Evolutionary conservation across 1,140 invertebrate species (phyloP).

Genomic region (Sycobia sp.): DNA sequence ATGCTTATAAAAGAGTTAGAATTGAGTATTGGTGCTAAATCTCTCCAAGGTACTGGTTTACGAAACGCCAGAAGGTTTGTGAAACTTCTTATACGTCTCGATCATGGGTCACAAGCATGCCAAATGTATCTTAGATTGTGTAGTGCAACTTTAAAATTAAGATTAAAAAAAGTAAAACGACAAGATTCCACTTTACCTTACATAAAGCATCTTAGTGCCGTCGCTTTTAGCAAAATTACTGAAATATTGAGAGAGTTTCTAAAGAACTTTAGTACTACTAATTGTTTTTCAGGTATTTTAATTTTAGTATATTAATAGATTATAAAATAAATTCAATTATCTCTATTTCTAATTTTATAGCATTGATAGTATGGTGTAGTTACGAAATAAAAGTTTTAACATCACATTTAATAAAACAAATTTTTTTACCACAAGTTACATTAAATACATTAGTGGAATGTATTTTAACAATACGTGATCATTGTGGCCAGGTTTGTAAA

Average conservation of each 20-base stretch:
- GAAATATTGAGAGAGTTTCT: slow-evolving; percentile 88
- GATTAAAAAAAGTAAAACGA: slow-evolving; percentile 83
- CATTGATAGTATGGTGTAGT: slow-evolving; percentile 89
- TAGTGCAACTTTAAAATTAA: slow-evolving; percentile 80
- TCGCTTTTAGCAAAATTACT: slow-evolving; percentile 87
- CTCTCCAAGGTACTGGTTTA: slow-evolving; percentile 86
- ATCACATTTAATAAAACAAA: slow-evolving; percentile 83
- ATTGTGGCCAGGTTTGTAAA: slow-evolving; percentile 71
- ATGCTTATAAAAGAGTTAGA: slow-evolving; percentile 88
- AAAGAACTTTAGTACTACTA: slow-evolving; percentile 77
- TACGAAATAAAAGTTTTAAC: slow-evolving; percentile 83
- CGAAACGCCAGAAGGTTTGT: slow-evolving; percentile 85
- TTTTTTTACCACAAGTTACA: slow-evolving; percentile 89
- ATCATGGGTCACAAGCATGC: slow-evolving; percentile 79
- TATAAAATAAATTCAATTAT: too few relatives aligned
- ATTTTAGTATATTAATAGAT: slow-evolving; percentile 3
- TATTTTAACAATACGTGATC: slow-evolving; percentile 76
- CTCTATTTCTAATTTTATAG: slow-evolving; percentile 55
- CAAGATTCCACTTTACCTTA: slow-evolving; percentile 87
- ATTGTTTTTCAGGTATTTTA: slow-evolving; percentile 71
- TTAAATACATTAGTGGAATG: slow-evolving; percentile 85
- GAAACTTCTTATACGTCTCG: slow-evolving; percentile 83
- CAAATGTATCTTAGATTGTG: slow-evolving; percentile 86
- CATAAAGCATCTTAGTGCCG: slow-evolving; percentile 80
- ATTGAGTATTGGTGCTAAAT: slow-evolving; percentile 80